Evolutionary conservation across 2,797 vertebrate species (phyloP).

Genomic region (Periparus ater): DNA sequence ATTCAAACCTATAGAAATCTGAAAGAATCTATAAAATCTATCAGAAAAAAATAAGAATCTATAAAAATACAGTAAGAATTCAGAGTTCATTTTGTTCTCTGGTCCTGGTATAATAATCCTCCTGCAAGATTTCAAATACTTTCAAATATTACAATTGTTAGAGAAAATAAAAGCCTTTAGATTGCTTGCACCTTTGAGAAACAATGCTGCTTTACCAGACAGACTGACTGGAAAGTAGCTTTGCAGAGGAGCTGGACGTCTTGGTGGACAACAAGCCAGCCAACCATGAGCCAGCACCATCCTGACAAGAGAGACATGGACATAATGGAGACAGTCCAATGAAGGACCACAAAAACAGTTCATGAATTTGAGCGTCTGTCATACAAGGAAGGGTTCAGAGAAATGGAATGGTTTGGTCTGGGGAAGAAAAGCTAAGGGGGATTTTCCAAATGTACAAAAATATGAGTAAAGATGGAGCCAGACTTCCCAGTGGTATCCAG

Average conservation of each 20-base stretch:
- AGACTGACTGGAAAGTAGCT: neutral
- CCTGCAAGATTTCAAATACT: neutral
- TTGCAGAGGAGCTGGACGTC: neutral
- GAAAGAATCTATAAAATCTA: neutral
- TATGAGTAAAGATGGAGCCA: neutral
- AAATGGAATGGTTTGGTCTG: neutral
- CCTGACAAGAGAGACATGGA: neutral
- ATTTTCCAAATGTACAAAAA: neutral
- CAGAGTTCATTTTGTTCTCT: neutral
- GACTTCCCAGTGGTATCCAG: neutral
- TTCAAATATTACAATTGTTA: neutral
- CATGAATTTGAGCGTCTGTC: neutral
- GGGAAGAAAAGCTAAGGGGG: neutral
- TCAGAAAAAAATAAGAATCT: neutral
- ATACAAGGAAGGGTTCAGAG: neutral
- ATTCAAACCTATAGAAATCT: neutral
- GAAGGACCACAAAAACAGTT: neutral
- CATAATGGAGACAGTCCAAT: fast-evolving
- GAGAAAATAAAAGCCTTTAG: neutral
- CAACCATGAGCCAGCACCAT: neutral
- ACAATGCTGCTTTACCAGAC: neutral
- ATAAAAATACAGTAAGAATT: neutral
- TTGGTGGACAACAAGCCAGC: neutral
- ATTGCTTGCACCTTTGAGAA: neutral
- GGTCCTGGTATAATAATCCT: neutral